Percentiles rank a stretch among this genome's conserved stretches.
Evolutionary conservation across 37 sponge, comb jelly and placozoan species (phyloP).

Genomic region (Beroe ovata): DNA sequence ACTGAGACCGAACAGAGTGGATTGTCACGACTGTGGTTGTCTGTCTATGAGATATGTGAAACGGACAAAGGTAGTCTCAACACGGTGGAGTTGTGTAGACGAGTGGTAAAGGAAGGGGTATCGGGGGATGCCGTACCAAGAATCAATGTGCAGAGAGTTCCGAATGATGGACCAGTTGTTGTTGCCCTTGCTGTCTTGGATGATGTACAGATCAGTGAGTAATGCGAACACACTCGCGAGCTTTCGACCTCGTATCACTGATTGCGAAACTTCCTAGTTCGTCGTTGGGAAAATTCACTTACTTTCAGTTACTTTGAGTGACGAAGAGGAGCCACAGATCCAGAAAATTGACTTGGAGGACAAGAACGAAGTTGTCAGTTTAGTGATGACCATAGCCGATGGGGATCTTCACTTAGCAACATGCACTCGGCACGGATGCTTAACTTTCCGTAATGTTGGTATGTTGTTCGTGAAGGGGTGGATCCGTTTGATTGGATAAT

Average conservation of each 20-base stretch:
- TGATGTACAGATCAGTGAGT: constrained; percentile 1
- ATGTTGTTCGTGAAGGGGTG: no score
- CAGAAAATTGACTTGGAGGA: neutral
- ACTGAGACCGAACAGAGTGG: neutral
- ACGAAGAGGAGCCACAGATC: neutral
- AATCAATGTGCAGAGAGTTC: neutral
- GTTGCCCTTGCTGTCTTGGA: neutral
- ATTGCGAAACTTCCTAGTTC: no score
- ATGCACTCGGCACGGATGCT: neutral
- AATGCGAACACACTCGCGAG: no score
- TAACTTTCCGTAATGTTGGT: neutral
- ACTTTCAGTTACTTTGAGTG: neutral
- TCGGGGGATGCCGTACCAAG: neutral
- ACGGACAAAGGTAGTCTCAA: neutral
- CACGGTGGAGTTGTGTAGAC: neutral
- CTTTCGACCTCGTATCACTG: no score
- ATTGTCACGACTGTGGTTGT: neutral
- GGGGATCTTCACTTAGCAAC: neutral
- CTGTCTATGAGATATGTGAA: constrained; percentile 4
- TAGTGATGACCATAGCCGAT: neutral
- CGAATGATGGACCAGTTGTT: neutral
- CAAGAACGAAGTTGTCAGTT: neutral
- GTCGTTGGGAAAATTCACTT: no score
- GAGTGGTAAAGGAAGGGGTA: neutral
- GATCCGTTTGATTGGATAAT: no score